Evolutionary conservation across 2,888 invertebrate genomes (phyloP), one percentile per base, ranked within the genome.

Genomic region (Lasioglossum oenotherae): DNA sequence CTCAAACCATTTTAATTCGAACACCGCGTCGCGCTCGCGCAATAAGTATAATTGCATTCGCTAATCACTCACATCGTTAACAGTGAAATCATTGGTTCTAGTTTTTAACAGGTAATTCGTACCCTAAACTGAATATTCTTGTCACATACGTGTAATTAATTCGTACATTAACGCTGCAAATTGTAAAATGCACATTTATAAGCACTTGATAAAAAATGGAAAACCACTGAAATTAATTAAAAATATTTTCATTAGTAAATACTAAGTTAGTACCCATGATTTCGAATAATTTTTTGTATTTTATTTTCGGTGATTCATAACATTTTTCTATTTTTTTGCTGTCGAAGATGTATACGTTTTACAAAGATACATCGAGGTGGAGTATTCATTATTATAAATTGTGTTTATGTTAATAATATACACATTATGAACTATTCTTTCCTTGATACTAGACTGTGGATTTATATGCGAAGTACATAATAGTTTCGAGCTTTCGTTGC

Each of bases 1-100:
- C 41, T 79, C 31, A 44, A 74, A 69, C 44, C 73, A 74, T 74
- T 67, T 82, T 44, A 27, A 67, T 53, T 53, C 53, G 44, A 14
- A 4, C 12, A 27, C 8, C 31, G 41, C 10, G 6, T 49, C 69
- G 38, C n/a, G n/a, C 38, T 23, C 44, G 5, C 23, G 46, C 49
- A 16, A 41, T 72, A 73, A 64, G 8, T 46, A 27, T 38, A 31
- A 46, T 67, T 75, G 53, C 53, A 41, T 49, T 31, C 27, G 35
- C 8, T 67, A 35, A 67, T 67, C 67, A 8, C 19, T 35, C 16
- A 35, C 6, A 23, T 67, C 35, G 27, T 67, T 27, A 38, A 16
- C 14, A 8, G 19, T 14, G 19, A 12, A 31, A 73, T 35, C 16
- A 49, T n/a, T 64, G 41, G 44, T 35, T 49, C 31, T n/a, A n/a